Base-by-base conservation (phyloP, 1,140 invertebrate species). In the Pseudobourletiella spinata region DNA sequence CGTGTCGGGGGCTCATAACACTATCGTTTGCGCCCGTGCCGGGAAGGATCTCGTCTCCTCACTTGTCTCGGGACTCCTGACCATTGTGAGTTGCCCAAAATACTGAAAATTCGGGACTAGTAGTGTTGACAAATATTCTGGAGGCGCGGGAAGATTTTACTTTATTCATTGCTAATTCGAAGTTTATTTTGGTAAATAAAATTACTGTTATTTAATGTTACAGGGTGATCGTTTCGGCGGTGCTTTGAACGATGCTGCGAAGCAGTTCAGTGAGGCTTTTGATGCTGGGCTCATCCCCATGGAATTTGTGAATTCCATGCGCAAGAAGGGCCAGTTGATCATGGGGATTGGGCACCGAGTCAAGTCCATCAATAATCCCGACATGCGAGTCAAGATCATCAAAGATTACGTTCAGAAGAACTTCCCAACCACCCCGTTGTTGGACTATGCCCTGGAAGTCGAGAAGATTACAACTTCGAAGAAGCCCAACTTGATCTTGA, bases 301-400 rank as follows among this genome's bases (percentile, higher is more conserved):
- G 83, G 95, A 99, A 74, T 99, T 99, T 80, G 97, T 99, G 6
- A 99, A 98, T 74, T 84, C 88, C 66, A 98, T 97, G 83, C 80
- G 95, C 43, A 96, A 97, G 71, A 89, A 95, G 74, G 96, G 96
- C 0, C 86, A 97, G 76, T 84, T 98, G 2, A 99, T 99, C 68
- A 97, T 99, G 92, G 97, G 97, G 43, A 99, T 99, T 73, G 96
- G 95, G 28, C 91, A 98, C 78, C 83, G 96, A 64, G 89, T 99
- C 6, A 99, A 99, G 78, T 98, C 95, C 0, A 91, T 99, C 58
- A 99, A 99, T 77, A 99, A 99, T 79, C 97, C 97, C 1, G 97
- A 99, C 77, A 96, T 95, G 80, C 81, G 97, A 64, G 97, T 91
- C 0, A 91, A 94, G 72, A 89, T 98, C 58, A 85, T 99, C 66